Base-by-base conservation (phyloP, 2,888 invertebrate genomes). In the Agrochola macilenta region DNA sequence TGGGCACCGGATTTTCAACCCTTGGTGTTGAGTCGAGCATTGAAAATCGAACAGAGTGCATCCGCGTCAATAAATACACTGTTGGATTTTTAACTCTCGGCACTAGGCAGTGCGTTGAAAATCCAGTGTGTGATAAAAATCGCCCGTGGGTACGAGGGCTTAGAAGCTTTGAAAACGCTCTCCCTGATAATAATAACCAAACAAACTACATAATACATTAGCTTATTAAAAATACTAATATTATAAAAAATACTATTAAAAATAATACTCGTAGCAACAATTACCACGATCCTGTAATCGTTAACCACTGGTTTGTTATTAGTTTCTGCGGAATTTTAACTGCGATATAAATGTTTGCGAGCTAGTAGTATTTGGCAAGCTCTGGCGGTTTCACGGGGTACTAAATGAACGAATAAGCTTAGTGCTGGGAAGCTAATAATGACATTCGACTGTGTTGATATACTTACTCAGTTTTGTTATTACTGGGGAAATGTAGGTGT, bases 221-320 rank as follows among this genome's bases (percentile, higher is more conserved):
- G 9, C 35, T 23, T 54, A 69, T 60, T 72, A 26, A 81, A 66
- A 35, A 63, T 4, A 26, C 43, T 52, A 66, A 70, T 26, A 52
- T 46, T 69, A 54, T n/a, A n/a, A n/a, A n/a, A n/a, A n/a, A n/a
- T n/a, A n/a, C n/a, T n/a, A n/a, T n/a, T n/a, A n/a, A n/a, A n/a
- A n/a, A n/a, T n/a, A n/a, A n/a, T n/a, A n/a, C n/a, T n/a, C n/a
- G 60, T 39, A 35, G 2, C 14, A 43, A 46, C 58, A 81, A 82
- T 66, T 46, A 78, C 69, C 69, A 23, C 39, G 17, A 26, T 12
- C 20, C 60, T 46, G 65, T 78, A 82, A 82, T 69, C 54, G 49
- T 78, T 73, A 65, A 73, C 64, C 43, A 57, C 69, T 69, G 43
- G 26, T 73, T 81, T 73, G 82, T 82, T 73, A 81, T 81, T 81